Evolutionary conservation across 2,888 invertebrate genomes (phyloP), one percentile per base, ranked within the genome.

Genomic region (Punctoribates punctum): DNA sequence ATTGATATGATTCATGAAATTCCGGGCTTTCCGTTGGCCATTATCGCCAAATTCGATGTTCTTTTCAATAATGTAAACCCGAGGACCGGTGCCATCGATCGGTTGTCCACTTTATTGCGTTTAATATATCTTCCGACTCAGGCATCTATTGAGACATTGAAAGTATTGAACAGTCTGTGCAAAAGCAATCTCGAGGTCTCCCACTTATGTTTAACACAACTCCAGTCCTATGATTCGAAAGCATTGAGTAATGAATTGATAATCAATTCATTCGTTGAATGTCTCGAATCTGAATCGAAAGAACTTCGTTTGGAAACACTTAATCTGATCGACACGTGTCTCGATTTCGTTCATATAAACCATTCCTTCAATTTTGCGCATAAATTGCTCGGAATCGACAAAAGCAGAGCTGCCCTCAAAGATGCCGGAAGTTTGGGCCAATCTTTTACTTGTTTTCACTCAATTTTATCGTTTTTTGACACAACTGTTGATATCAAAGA

Each of bases 181-280:
- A 54, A 29, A 65, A 29, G 60, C 3, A 62, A 78, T 62, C 65
- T 42, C 38, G 60, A 74, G 62, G 54, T 76, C 11, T 75, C 78
- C 4, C 67, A 78, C 9, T 57, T 75, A 23, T 73, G 75, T 51
- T 27, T 77, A n/a, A 54, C 78, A 20, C 78, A 78, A 42, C 42
- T 78, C 11, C 62, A 54, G 1, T 74, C 75, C 25, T 77, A 46
- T 11, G 72, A 72, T 20, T 74, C 62, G 20, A 51, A 46, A 42
- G 34, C 48, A 5, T 34, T 77, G 27, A 76, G 76, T 25, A 73
- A 75, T 57, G 78, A 78, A 23, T 65, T 72, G 73, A 88, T 95
- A 74, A 84, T 90, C 29, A 90, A 90, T 81, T 91, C 92, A 0
- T 95, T 96, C 85, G 94, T 95, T 11, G 93, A 95, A 81, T 92